Base-by-base conservation (phyloP, 1,140 invertebrate species). In the Glomeris maerens region DNA sequence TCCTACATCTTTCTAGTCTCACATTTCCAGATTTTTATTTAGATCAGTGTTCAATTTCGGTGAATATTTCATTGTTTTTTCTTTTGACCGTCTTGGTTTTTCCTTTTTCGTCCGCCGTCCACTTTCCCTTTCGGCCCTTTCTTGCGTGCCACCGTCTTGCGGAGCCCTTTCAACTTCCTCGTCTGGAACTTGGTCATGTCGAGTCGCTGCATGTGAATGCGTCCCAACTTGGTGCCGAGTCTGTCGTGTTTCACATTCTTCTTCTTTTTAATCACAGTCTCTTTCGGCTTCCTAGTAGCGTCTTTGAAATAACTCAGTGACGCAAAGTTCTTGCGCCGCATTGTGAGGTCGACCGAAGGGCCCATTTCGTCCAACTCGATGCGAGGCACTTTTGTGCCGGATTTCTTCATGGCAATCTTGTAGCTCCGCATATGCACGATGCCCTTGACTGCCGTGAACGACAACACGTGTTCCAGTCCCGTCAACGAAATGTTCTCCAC, bases 361-460 rank as follows among this genome's bases (percentile, higher is more conserved):
- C 92, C 92, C 58, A 95, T 91, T 74, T 96, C 91, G 64, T 84
- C 79, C 17, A 98, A 68, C 72, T 98, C 93, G 53, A 95, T 79
- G 55, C 84, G 74, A 4, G 94, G 93, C 52, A 78, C 83, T 62
- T 77, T 78, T 49, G 77, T 77, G 0, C 90, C 88, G 54, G 90
- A 93, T 66, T 97, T 98, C 64, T 95, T 95, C 7, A 97, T 61
- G 41, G 77, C 53, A 47, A 92, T 78, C 69, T 85, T 80, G 65
- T 96, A 98, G 61, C 84, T 93, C 55, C 93, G 71, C 47, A 98
- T 61, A 50, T 79, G 74, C 52, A 98, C 81, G 57, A 74, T 81
- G 45, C 83, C 81, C 55, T 87, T 80, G 2, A 77, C 71, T 25
- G 82, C 81, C 26, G 88, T 89, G 57, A 98, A 90, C 63, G 80